These are phyloP conservation scores for Lepidurus couesii DNA, from an alignment of 1,140 invertebrate species.

Conservation along the genomic window DNA sequence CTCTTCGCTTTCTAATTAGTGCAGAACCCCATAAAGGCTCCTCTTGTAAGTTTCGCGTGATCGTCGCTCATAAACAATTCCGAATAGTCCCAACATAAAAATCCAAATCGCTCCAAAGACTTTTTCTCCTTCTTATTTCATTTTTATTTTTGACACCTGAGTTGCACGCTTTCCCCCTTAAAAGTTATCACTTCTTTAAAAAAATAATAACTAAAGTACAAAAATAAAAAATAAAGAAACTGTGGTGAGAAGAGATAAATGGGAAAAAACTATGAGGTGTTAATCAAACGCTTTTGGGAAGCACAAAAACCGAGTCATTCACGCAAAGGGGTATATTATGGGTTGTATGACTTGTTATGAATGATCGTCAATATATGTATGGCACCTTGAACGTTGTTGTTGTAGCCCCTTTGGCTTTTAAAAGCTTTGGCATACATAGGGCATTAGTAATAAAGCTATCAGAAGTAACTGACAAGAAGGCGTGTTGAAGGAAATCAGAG, in stretches of 20 bases:
- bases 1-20: conserved; percentile 9
- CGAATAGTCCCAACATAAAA: neutral
- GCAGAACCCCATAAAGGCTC: conserved; percentile 14
- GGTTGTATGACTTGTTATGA: conserved; percentile 17
- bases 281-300: too few relatives aligned
- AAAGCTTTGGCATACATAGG: conserved; percentile 10
- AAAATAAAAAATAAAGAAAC: too few relatives aligned
- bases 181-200: too few relatives aligned
- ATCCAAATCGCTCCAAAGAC: neutral
- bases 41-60: neutral
- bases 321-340: neutral
- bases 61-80: neutral
- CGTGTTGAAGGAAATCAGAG: conserved; percentile 14
- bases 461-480: conserved; percentile 18
- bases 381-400: neutral
- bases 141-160: neutral
- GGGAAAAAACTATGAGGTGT: too few relatives aligned
- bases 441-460: conserved; percentile 22
- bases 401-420: neutral
- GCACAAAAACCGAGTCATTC: neutral
- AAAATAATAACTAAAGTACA: too few relatives aligned
- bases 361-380: conserved; percentile 22
- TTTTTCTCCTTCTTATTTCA: neutral
- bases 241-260: too few relatives aligned
- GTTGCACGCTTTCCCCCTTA: too few relatives aligned